Percentiles rank a stretch among this genome's conserved stretches.
These are phyloP conservation scores for Elaphurus davidianus DNA, from an alignment of 2,113 vertebrate genomes.

Conservation along the genomic window DNA sequence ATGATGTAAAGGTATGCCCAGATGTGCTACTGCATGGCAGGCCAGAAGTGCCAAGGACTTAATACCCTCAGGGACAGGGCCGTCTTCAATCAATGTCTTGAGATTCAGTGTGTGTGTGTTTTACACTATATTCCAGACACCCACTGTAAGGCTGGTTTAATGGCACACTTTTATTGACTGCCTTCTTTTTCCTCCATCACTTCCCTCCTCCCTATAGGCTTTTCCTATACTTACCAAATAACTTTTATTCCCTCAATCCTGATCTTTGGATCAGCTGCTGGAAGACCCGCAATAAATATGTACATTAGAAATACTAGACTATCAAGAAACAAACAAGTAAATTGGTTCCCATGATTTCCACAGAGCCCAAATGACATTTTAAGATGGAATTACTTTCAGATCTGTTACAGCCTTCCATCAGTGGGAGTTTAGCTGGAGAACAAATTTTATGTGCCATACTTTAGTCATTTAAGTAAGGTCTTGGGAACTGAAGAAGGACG, in stretches of 20 bases:
- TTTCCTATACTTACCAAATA: neutral
- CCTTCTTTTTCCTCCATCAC: neutral
- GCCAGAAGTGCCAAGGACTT: neutral
- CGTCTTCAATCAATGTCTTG: neutral
- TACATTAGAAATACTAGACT: neutral
- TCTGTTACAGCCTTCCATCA: constrained; percentile 33
- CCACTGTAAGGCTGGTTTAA: neutral
- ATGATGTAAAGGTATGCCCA: neutral
- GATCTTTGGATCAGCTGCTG: neutral
- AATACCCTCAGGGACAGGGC: neutral
- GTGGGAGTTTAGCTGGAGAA: constrained; percentile 36
- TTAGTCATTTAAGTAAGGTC: constrained; percentile 59
- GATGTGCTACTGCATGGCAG: neutral
- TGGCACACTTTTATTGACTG: neutral
- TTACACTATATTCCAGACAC: neutral
- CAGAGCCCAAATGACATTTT: neutral
- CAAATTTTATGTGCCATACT: constrained; percentile 51
- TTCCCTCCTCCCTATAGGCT: neutral
- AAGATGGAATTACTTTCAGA: neutral
- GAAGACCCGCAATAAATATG: neutral
- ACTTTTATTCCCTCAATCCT: neutral
- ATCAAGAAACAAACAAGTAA: neutral
- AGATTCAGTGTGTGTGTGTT: neutral
- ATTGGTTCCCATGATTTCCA: neutral
- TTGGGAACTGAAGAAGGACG: constrained; percentile 61